Evolutionary conservation across 2,888 invertebrate species (phyloP), one percentile per base, ranked within the genome.

Genomic region (Chrysolina haemoptera): DNA sequence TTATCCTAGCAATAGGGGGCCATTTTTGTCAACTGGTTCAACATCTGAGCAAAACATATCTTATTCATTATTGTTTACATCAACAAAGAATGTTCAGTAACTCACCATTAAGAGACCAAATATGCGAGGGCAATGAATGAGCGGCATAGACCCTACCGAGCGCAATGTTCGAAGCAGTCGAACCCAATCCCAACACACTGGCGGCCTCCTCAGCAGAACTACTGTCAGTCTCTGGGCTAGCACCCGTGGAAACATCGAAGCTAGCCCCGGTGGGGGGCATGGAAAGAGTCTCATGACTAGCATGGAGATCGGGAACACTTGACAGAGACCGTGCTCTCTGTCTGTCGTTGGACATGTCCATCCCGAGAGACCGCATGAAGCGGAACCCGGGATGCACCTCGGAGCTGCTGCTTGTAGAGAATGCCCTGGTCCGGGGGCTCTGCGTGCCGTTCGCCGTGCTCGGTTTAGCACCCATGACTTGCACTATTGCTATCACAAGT

Each of bases 51-150:
- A 35, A 8, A 35, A 35, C 4, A 35, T 3, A 35, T 8, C 35
- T 35, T 8, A 35, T 27, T 27, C 4, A 35, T 8, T 35, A 35
- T 35, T 8, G 4, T 6, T 35, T 35, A 35, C 3, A 35, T 35
- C 4, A 35, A 35, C 0, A 35, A 35, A 8, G 8, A 35, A 6
- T 8, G 27, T 27, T 3, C 27, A 3, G 4, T 20, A 22, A 89
- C 93, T 93, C 87, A 95, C 95, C 96, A 88, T 96, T 96, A 84
- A 96, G 90, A 82, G 96, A 95, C 95, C 96, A 96, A 90, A 96
- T 95, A 89, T 96, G 96, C 82, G 96, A 95, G 86, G 96, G 96
- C 89, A 96, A 90, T 83, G 96, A 96, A 88, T 96, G 96, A 83
- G 96, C 95, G 76, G 96, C 94, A 86, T 95, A 96, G 46, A 96